Evolutionary conservation across 2,888 invertebrate genomes (phyloP).

Genomic region (Artemia sinica): DNA sequence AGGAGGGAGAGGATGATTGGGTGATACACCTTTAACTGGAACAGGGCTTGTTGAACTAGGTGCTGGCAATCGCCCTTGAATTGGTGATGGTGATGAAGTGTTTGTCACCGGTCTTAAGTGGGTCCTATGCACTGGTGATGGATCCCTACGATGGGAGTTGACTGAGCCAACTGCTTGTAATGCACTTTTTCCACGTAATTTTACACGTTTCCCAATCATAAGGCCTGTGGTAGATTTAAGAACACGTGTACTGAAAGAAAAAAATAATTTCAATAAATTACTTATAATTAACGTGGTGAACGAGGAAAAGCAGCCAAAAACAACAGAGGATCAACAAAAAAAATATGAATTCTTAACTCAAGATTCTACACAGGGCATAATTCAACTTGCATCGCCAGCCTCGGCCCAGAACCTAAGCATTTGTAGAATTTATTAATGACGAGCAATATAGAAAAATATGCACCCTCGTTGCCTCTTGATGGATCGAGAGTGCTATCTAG

Average conservation of each 20-base stretch:
- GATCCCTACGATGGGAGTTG: constrained; percentile 25
- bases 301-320: no score
- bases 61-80: constrained; percentile 12
- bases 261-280: constrained; percentile 18
- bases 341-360: no score
- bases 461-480: no score
- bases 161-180: constrained; percentile 19
- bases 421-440: no score
- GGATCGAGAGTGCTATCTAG: no score
- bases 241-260: constrained; percentile 60
- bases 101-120: constrained; percentile 19
- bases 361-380: no score
- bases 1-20: constrained; percentile 33
- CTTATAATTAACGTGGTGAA: no score
- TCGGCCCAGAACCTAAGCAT: no score
- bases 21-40: constrained; percentile 16
- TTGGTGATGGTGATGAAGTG: constrained; percentile 15
- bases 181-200: constrained; percentile 41
- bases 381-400: no score
- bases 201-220: constrained; percentile 71
- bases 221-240: constrained; percentile 70
- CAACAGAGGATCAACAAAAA: no score
- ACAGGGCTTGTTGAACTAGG: constrained; percentile 16
- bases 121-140: constrained; percentile 25
- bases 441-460: no score